These are phyloP conservation scores for Osmerus mordax DNA, from an alignment of 2,113 vertebrate genomes.

Conservation along the genomic window DNA sequence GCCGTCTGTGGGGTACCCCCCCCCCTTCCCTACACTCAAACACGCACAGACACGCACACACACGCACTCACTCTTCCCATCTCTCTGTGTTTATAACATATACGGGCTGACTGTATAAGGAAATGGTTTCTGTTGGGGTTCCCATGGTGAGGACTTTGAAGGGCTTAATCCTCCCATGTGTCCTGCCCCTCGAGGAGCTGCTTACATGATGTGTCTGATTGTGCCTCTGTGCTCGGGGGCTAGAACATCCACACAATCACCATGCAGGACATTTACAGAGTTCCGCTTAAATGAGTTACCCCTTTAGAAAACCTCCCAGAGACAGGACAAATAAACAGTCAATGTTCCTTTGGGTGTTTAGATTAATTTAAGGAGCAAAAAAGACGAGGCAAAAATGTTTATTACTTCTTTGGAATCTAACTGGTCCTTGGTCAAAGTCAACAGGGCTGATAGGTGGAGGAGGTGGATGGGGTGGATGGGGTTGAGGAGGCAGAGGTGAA, in stretches of 20 bases:
- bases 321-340: conserved; percentile 2
- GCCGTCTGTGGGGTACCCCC: too few relatives aligned
- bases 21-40: too few relatives aligned
- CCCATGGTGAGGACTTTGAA: conserved; percentile 21
- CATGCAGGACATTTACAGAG: neutral
- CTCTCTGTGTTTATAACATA: conserved; percentile 36
- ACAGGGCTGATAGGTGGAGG: neutral
- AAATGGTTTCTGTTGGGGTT: conserved; percentile 23
- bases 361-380: too few relatives aligned
- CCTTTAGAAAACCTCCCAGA: conserved; percentile 4
- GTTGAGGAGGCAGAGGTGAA: too few relatives aligned
- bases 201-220: conserved; percentile 9
- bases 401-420: too few relatives aligned
- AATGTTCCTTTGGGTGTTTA: too few relatives aligned
- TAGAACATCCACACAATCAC: conserved; percentile 5
- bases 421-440: conserved; percentile 29
- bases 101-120: conserved; percentile 34
- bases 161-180: conserved; percentile 20
- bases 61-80: neutral
- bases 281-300: neutral
- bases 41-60: neutral
- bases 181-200: conserved; percentile 25
- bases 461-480: too few relatives aligned
- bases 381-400: too few relatives aligned
- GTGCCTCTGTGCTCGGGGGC: neutral